These are phyloP conservation scores for Eurosta solidaginis DNA, from an alignment of 1,140 invertebrate genomes.

Conservation along the genomic window DNA sequence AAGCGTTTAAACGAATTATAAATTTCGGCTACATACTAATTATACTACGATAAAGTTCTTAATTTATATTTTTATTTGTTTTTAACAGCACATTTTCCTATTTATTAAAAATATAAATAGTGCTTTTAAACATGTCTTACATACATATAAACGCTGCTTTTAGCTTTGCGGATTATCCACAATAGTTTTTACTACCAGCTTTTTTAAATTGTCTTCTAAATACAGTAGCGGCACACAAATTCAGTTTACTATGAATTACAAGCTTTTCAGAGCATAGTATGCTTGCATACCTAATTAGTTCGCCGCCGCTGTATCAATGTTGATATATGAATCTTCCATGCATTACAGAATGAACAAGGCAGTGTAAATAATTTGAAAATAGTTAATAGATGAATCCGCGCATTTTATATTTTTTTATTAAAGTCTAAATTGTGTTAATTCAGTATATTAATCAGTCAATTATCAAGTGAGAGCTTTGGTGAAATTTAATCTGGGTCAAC, in stretches of 20 bases:
- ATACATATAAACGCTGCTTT: not conserved
- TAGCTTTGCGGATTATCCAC: too few species aligned
- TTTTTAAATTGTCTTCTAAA: too few species aligned
- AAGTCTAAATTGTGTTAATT: not conserved
- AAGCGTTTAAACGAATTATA: not conserved
- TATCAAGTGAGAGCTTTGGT: not conserved
- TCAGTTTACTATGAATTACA: too few species aligned
- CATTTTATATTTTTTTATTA: not conserved
- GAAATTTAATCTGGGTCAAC: too few species aligned
- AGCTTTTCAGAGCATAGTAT: too few species aligned
- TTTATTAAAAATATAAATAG: not conserved
- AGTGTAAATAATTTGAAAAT: not conserved
- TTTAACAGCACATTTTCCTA: not conserved
- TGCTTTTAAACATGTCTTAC: too few species aligned
- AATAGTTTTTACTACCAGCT: too few species aligned
- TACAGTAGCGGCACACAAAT: too few species aligned
- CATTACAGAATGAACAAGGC: too few species aligned
- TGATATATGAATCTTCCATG: too few species aligned
- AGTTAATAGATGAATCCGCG: not conserved
- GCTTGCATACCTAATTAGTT: too few species aligned
- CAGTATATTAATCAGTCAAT: constrained; percentile 7
- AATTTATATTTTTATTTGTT: not conserved
- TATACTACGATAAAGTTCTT: not conserved
- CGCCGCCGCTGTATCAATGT: too few species aligned
- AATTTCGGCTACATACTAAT: not conserved